Evolutionary conservation across 2,113 vertebrate genomes (phyloP), one percentile per base, ranked within the genome.

Genomic region (Nannospalax galili): DNA sequence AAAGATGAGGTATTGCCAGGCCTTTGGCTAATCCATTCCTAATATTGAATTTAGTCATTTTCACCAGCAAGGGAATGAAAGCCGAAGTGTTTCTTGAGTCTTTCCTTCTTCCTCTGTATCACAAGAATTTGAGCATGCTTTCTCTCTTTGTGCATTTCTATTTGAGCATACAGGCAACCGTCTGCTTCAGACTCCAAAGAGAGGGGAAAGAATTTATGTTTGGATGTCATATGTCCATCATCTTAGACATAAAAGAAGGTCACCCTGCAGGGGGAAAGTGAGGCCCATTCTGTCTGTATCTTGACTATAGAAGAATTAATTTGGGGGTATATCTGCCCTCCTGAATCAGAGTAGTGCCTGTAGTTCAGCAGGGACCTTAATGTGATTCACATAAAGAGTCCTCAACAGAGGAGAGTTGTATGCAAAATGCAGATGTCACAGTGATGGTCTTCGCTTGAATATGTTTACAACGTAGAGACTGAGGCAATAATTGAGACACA

Each of bases 201-300:
- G 14, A 82, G 28, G 56, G 8, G 35, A 20, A 48, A 45, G 28
- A 81, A 74, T 7, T 85, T 91, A 32, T 11, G 58, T 84, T 90
- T 70, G 26, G 30, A 78, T 90, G 80, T 92, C 75, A 78, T 70
- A 58, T 95, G 75, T 75, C 65, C 4, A 64, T 96, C 70, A 64
- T 92, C 64, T 94, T 77, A 90, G 58, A 58, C 56, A 85, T 77
- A 26, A 88, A 84, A 74, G 84, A 95, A 92, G 11, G 73, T 95
- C 78, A 93, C 32, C 22, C 62, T 30, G 56, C 28, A 78, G 73
- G 69, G 60, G 73, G 24, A 60, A 93, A 67, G 28, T 37, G 22
- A 42, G n/a, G 28, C 75, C 40, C 7, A 48, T 78, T 77, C 65
- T 67, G 10, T 40, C 69, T 58, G 40, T 22, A 30, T 72, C 40